Conservation (phyloP, 2,888 invertebrate species). For the Baronia brevicornis region DNA sequence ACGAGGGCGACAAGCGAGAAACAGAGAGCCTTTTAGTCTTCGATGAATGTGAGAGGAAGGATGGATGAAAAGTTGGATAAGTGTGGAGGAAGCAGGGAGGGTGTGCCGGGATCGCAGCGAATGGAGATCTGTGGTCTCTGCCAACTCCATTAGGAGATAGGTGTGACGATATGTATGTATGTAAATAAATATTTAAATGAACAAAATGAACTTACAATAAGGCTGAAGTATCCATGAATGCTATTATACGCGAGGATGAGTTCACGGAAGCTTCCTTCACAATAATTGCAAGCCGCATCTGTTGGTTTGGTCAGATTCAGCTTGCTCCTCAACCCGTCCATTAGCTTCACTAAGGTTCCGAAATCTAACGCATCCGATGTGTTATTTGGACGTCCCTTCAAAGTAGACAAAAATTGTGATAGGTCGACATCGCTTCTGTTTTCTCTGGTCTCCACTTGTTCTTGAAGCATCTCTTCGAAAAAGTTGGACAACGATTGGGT, state of each 20-base stretch:
- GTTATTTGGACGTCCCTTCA: conserved; percentile 39
- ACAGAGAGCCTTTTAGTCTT: too few species aligned
- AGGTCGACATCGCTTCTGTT: conserved; percentile 48
- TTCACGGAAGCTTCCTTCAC: conserved; percentile 75
- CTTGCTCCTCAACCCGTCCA: conserved; percentile 50
- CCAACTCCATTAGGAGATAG: too few species aligned
- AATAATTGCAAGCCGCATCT: conserved; percentile 66
- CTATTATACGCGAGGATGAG: conserved; percentile 79
- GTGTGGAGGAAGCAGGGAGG: too few species aligned
- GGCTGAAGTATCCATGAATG: conserved; percentile 88
- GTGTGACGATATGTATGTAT: too few species aligned
- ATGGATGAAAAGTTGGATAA: too few species aligned
- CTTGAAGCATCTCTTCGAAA: conserved; percentile 58
- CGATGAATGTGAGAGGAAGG: too few species aligned
- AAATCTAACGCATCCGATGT: conserved; percentile 50
- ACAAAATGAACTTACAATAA: conserved; percentile 78
- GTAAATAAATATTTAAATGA: conserved; percentile 3
- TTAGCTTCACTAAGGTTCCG: conserved; percentile 51
- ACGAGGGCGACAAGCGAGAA: too few species aligned
- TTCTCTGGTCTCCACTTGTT: conserved; percentile 43
- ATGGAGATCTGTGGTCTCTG: too few species aligned
- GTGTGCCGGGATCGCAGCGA: too few species aligned
- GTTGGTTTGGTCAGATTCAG: conserved; percentile 48
- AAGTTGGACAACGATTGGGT: conserved; percentile 55
- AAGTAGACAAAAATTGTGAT: conserved; percentile 45